Percentiles rank a stretch among this genome's conserved stretches.
phyloP scores from a whole-genome alignment of 2,888 invertebrate genomes.

The Epistrophe grossulariae region DNA sequence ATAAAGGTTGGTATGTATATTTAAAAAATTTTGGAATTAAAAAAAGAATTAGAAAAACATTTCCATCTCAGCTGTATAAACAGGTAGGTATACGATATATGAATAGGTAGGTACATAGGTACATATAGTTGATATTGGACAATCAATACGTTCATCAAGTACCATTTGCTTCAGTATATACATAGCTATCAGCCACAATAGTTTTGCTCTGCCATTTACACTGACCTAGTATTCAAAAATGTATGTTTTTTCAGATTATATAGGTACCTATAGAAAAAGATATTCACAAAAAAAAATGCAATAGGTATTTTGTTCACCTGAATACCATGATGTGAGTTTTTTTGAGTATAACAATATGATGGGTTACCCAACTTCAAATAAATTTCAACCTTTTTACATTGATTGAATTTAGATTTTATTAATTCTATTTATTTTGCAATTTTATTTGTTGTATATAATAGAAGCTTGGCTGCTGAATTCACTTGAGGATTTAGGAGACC shows the following conservation, averaged over 20 bases:
- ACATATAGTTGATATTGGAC: background rate
- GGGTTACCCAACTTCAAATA: background rate
- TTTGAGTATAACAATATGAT: background rate
- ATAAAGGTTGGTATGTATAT: too few relatives aligned
- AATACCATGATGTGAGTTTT: background rate
- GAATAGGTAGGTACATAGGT: too few relatives aligned
- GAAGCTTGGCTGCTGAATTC: background rate
- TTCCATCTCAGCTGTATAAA: background rate
- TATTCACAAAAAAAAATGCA: constrained; percentile 6
- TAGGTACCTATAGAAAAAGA: background rate
- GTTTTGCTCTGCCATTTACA: background rate
- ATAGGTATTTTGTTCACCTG: constrained; percentile 4
- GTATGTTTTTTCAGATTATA: background rate
- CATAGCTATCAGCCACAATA: background rate
- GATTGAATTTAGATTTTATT: constrained; percentile 38
- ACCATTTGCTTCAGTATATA: background rate
- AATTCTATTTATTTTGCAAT: constrained; percentile 30
- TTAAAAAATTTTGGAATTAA: too few relatives aligned
- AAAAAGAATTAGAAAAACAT: background rate
- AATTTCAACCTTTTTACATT: constrained; percentile 29
- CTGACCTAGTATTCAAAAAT: background rate
- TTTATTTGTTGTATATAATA: constrained; percentile 23
- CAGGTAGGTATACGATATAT: too few relatives aligned
- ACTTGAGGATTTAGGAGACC: background rate
- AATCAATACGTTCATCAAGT: constrained; percentile 13